Base-by-base conservation (phyloP, 1,140 invertebrate species). In the Gonatopus flavifemur region DNA sequence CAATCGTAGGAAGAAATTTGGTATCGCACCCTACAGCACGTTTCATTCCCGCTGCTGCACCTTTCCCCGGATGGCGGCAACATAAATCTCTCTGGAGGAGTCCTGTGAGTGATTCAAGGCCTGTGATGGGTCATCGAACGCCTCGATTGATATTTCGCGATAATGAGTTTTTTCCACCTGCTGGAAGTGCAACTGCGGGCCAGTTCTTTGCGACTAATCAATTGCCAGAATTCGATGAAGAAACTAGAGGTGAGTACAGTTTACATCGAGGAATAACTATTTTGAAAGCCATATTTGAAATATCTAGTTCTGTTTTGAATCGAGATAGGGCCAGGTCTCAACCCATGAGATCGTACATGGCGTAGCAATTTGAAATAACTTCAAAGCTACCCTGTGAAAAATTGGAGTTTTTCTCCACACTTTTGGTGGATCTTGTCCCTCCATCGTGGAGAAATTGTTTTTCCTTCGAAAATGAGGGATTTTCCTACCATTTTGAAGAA, bases 101-200 rank as follows among this genome's bases (percentile, higher is more conserved):
- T 19, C 60, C 59, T 5, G 39, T 54, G 2, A 25, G 51, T 13
- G 70, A 72, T 10, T 38, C 57, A 6, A 64, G 68, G 22, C 77
- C 78, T n/a, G 72, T 78, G 10, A 79, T 81, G 77, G 74, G 73
- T 0, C 80, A 80, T 32, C 67, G 80, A 36, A 80, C 77, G 5
- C 80, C 80, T 0, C 52, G 80, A 31, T 53, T 82, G 2, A 80
- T 82, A 22, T 82, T 82, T 42, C 67, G 80, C 0, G 80, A 81
- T 28, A 68, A 61, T 50, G 75, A 78, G 18, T 75, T 69, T 33
- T 39, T 59, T 61, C 73, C 30, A 51, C 63, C 37, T 15, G 56
- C 69, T 3, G 67, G 59, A 7, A 64, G 64, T 19, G 62, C 59
- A 8, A 55, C 55, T 35, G 57, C 61, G 42, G 44, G 57, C n/a